Percentiles rank a stretch among this genome's conserved stretches.
Evolutionary conservation across 2,113 vertebrate genomes (phyloP).

Genomic region (Andinoacara biseriatus): DNA sequence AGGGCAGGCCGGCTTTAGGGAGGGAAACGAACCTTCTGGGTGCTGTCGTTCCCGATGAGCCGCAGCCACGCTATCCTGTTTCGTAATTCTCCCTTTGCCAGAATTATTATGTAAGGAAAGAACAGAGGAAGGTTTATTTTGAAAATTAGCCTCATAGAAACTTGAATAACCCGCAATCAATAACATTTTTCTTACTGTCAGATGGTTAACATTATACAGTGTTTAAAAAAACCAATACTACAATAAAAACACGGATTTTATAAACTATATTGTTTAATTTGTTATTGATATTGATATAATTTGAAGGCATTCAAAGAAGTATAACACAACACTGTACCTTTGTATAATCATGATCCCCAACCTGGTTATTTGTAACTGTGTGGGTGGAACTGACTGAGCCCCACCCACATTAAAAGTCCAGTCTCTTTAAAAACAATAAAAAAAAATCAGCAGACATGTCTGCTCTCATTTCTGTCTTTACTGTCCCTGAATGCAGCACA

Average conservation of each 20-base stretch:
- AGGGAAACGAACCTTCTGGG: background rate
- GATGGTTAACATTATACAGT: background rate
- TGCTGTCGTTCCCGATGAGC: background rate
- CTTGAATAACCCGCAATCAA: background rate
- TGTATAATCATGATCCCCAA: background rate
- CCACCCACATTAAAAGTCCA: background rate
- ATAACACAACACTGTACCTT: background rate
- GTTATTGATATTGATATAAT: background rate
- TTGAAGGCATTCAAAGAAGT: background rate
- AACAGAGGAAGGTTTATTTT: background rate
- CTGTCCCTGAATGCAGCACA: background rate
- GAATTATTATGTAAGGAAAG: conserved; percentile 47
- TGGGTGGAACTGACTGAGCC: background rate
- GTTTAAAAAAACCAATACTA: background rate
- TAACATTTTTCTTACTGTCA: background rate
- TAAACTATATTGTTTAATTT: background rate
- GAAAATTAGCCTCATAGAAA: background rate
- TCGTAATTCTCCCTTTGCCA: conserved; percentile 40
- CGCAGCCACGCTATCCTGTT: conserved; percentile 56
- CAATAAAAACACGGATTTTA: background rate
- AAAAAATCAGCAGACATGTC: background rate
- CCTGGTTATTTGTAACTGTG: background rate
- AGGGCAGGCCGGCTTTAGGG: background rate
- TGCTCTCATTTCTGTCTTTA: background rate
- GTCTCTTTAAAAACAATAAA: too few relatives aligned